phyloP scores from a whole-genome alignment of 2,888 invertebrate genomes.

The Yponomeuta plumbellus region DNA sequence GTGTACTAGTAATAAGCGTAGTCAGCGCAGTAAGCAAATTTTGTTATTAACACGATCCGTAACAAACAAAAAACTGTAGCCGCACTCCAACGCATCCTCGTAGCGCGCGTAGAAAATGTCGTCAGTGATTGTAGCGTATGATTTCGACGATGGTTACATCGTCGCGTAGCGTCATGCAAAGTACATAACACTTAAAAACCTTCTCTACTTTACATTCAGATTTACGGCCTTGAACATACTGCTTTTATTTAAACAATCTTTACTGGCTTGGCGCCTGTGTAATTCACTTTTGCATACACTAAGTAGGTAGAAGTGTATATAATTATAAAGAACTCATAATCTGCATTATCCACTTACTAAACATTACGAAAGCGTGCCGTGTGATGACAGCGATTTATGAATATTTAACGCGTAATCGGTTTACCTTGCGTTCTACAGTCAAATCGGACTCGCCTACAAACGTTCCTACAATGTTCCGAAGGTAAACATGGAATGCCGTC shows the following conservation, averaged over 20 bases:
- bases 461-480: conserved; percentile 19
- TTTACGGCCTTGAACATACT: neutral
- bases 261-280: neutral
- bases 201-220: too few species aligned
- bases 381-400: conserved; percentile 61
- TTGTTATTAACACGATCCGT: too few species aligned
- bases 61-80: neutral
- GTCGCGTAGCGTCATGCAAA: neutral
- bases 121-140: neutral
- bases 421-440: conserved; percentile 50
- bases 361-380: conserved; percentile 43
- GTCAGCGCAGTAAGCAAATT: too few species aligned
- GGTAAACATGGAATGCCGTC: neutral
- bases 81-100: neutral
- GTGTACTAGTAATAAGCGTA: too few species aligned
- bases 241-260: neutral
- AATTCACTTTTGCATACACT: conserved; percentile 9
- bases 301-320: conserved; percentile 25
- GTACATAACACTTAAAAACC: neutral
- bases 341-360: conserved; percentile 46
- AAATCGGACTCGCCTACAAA: conserved; percentile 31
- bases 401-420: conserved; percentile 68
- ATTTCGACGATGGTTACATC: too few species aligned
- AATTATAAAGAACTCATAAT: conserved; percentile 38
- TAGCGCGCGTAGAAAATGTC: neutral